phyloP scores from a whole-genome alignment of 2,888 invertebrate species.

The Strigamia transsilvanica region DNA sequence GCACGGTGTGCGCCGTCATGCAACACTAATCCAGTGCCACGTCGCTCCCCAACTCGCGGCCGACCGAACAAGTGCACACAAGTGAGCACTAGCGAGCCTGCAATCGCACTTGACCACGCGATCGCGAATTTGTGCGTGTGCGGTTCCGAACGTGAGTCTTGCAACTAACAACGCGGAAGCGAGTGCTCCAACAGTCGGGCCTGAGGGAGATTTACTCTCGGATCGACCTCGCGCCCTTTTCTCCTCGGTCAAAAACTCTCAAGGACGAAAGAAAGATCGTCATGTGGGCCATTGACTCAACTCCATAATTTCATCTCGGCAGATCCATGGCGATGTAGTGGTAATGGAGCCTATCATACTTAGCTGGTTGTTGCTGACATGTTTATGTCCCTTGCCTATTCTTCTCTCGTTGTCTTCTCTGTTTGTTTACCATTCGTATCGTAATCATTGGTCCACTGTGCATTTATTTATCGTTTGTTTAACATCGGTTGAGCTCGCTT shows the following conservation, averaged over 20 bases:
- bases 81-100: background rate
- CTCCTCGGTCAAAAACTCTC: conserved; percentile 40
- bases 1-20: conserved; percentile 1
- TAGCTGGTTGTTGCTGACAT: background rate
- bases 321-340: background rate
- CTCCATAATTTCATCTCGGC: background rate
- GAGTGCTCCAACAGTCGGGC: background rate
- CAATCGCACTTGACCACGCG: background rate
- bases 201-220: conserved; percentile 3
- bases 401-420: background rate
- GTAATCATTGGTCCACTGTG: background rate
- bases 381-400: conserved; percentile 32
- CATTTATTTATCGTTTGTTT: conserved; percentile 11
- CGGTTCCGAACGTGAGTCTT: background rate
- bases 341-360: conserved; percentile 16
- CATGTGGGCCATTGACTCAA: conserved; percentile 27
- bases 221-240: conserved; percentile 37
- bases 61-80: background rate
- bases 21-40: conserved; percentile 15
- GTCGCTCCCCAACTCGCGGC: background rate
- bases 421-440: conserved; percentile 12
- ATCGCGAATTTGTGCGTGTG: background rate
- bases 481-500: conserved; percentile 9
- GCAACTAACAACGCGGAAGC: conserved; percentile 17
- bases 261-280: conserved; percentile 36